A percentile compares a stretch with the other conserved stretches of the same genome.
These are phyloP conservation scores for Drosophila eugracilis DNA, from an alignment of 1,140 invertebrate species.

Conservation along the genomic window DNA sequence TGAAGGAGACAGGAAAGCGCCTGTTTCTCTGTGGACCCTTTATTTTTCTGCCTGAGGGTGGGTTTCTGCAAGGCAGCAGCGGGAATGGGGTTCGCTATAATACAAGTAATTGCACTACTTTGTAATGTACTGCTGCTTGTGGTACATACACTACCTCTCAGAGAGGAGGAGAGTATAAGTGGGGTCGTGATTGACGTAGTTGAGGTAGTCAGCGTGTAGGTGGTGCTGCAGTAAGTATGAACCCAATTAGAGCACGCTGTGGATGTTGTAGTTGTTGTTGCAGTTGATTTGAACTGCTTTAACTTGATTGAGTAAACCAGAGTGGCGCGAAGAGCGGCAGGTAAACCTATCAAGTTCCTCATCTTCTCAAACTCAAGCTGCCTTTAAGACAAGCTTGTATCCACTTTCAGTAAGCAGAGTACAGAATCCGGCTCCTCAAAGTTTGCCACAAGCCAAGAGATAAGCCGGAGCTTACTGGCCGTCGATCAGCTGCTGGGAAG, in stretches of 20 bases:
- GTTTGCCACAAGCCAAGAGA: neutral
- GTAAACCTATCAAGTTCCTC: neutral
- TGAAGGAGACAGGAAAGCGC: neutral
- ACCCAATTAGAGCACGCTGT: neutral
- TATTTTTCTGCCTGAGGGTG: too few relatives aligned
- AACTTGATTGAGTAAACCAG: neutral
- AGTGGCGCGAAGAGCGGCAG: neutral
- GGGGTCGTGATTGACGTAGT: neutral
- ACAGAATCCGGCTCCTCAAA: neutral
- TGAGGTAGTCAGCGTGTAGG: slow-evolving; percentile 1
- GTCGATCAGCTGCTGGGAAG: too few relatives aligned
- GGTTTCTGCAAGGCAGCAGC: too few relatives aligned
- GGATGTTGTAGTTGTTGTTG: slow-evolving; percentile 1
- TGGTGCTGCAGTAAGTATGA: neutral
- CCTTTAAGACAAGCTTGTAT: too few relatives aligned
- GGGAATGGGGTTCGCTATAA: too few relatives aligned
- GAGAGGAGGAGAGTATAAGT: neutral
- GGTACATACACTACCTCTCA: too few relatives aligned
- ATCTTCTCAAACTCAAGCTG: slow-evolving; percentile 1
- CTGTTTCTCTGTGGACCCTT: too few relatives aligned
- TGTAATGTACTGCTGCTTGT: neutral
- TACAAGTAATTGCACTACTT: neutral
- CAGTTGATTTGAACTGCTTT: neutral
- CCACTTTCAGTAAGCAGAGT: too few relatives aligned
- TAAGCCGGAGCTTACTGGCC: neutral